Conservation (phyloP, 2,797 vertebrate genomes). For the Falco berigora region DNA sequence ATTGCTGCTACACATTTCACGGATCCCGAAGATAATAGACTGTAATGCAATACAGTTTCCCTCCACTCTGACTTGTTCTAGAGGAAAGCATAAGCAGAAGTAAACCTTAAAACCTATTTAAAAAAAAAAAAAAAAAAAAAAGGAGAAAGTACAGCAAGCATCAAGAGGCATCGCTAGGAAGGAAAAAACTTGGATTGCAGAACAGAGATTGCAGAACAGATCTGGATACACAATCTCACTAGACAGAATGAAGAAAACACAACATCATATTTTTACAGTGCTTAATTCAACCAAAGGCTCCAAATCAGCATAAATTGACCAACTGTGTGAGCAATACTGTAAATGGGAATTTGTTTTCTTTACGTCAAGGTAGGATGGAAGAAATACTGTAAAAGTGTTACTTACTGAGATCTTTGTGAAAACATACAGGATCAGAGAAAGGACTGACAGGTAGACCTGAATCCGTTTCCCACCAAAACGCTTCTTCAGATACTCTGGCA, state of each 20-base stretch:
- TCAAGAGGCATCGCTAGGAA: not conserved
- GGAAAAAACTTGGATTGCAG: not conserved
- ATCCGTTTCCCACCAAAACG: constrained; percentile 91
- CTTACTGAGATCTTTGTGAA: constrained; percentile 94
- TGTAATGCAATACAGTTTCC: not conserved
- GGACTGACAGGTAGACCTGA: constrained; percentile 87
- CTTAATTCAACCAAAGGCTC: not conserved
- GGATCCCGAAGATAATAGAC: not conserved
- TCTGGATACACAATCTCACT: not conserved
- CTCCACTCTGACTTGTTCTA: not conserved
- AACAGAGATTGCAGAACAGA: not conserved
- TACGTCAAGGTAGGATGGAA: not conserved
- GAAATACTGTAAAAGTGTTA: not conserved
- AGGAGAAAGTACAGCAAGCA: not conserved
- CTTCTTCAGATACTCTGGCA: constrained; percentile 93
- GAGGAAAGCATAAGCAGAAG: not conserved
- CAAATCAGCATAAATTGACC: not conserved
- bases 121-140: not conserved
- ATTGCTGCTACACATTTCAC: not conserved
- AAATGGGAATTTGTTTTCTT: not conserved
- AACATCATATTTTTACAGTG: not conserved
- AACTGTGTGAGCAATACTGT: not conserved
- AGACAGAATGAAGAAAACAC: not conserved
- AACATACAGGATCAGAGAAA: constrained; percentile 85
- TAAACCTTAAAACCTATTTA: not conserved